Evolutionary conservation across 2,888 invertebrate species (phyloP).

Genomic region (Calameuta pallipes): DNA sequence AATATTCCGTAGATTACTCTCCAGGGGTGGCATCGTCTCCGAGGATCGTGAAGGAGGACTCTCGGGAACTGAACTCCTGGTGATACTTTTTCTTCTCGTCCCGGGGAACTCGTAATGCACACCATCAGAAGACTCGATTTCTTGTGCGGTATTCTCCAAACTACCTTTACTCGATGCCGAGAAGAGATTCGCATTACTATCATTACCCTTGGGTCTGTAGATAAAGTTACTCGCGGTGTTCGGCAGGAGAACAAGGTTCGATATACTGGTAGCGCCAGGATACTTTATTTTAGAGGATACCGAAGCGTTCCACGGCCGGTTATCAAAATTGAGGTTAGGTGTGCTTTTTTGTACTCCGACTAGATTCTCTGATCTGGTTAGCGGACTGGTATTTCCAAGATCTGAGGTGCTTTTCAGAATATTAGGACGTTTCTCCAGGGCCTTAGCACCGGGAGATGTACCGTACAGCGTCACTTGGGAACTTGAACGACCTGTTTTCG

Average conservation of each 20-base stretch:
- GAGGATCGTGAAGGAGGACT: neutral
- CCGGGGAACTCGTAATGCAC: neutral
- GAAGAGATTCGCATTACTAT: slow-evolving; percentile 51
- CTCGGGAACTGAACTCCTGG: neutral
- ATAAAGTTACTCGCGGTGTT: slow-evolving; percentile 55
- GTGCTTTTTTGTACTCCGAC: slow-evolving; percentile 47
- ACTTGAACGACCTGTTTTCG: slow-evolving; percentile 42
- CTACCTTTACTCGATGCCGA: slow-evolving; percentile 43
- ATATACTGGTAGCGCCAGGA: slow-evolving; percentile 31
- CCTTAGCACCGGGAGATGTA: slow-evolving; percentile 45
- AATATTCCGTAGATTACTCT: slow-evolving; percentile 46
- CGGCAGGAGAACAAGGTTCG: slow-evolving; percentile 41
- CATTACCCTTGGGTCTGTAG: slow-evolving; percentile 45
- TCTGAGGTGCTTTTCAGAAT: slow-evolving; percentile 42
- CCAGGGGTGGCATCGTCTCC: slow-evolving; percentile 33
- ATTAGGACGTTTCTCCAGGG: slow-evolving; percentile 34
- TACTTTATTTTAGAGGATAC: slow-evolving; percentile 30
- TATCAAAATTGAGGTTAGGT: slow-evolving; percentile 46
- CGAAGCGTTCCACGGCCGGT: slow-evolving; percentile 33
- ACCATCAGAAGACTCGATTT: neutral
- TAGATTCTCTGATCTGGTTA: slow-evolving; percentile 40
- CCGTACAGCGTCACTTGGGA: slow-evolving; percentile 48
- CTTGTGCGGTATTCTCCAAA: slow-evolving; percentile 24
- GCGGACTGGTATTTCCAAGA: slow-evolving; percentile 35
- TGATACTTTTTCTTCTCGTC: neutral